Evolutionary conservation across 2,797 vertebrate species (phyloP).

Genomic region (Onychomys arenicola): DNA sequence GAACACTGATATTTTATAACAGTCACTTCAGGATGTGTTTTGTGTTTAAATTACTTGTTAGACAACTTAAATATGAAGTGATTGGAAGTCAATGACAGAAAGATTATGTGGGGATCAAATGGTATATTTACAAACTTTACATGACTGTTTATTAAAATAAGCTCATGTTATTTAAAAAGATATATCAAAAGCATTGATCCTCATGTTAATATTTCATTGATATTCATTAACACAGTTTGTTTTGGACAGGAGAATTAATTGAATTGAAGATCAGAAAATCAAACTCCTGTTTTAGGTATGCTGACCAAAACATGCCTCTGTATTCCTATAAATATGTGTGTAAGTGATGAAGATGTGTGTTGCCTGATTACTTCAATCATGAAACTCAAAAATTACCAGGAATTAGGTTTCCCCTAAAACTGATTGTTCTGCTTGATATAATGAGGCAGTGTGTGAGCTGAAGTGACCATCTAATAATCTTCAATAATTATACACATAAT

Average conservation of each 20-base stretch:
- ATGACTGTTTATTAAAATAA: background rate
- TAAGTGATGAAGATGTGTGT: background rate
- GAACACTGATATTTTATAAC: background rate
- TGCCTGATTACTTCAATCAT: background rate
- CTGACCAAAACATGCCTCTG: background rate
- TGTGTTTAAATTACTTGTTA: background rate
- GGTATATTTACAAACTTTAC: background rate
- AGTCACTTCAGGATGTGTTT: background rate
- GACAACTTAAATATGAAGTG: background rate
- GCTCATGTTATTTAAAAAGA: background rate
- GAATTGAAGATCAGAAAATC: background rate
- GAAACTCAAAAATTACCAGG: background rate
- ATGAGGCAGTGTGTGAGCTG: background rate
- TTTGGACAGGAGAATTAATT: background rate
- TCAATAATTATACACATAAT: background rate
- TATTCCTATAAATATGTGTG: background rate
- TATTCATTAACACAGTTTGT: background rate
- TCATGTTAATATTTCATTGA: background rate
- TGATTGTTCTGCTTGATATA: background rate
- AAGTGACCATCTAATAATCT: background rate
- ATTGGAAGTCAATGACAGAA: background rate
- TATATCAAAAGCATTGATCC: background rate
- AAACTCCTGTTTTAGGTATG: background rate
- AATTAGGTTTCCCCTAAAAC: background rate
- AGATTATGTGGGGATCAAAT: background rate